Evolutionary conservation across 2,888 invertebrate genomes (phyloP).

Genomic region (Dynastes tityus): DNA sequence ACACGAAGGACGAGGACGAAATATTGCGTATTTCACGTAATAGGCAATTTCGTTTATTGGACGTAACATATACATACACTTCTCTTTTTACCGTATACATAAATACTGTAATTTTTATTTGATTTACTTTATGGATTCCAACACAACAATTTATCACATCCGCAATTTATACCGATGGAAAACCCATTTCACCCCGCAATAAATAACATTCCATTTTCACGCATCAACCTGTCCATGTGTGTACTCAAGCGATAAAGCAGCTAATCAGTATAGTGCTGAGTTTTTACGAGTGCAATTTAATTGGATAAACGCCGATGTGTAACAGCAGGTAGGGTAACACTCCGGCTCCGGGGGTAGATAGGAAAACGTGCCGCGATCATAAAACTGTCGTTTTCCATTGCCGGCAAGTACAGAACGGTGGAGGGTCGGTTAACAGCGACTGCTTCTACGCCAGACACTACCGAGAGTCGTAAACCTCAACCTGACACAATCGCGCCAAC

Average conservation of each 20-base stretch:
- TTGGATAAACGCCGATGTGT: slow-evolving; percentile 56
- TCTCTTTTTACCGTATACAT: too few relatives aligned
- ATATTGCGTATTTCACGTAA: too few relatives aligned
- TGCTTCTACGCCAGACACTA: slow-evolving; percentile 43
- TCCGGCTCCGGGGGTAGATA: slow-evolving; percentile 34
- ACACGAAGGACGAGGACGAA: too few relatives aligned
- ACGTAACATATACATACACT: too few relatives aligned
- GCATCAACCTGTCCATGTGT: neutral
- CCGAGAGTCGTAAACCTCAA: slow-evolving; percentile 36
- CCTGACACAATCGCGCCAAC: slow-evolving; percentile 36
- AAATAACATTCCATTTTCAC: too few relatives aligned
- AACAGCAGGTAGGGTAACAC: slow-evolving; percentile 54
- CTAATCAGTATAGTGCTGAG: slow-evolving; percentile 58
- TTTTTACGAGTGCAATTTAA: slow-evolving; percentile 57
- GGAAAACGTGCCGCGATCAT: slow-evolving; percentile 54
- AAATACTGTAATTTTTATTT: too few relatives aligned
- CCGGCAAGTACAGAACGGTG: slow-evolving; percentile 10
- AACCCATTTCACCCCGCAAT: too few relatives aligned
- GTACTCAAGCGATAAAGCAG: slow-evolving; percentile 57
- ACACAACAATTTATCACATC: too few relatives aligned
- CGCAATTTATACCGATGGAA: too few relatives aligned
- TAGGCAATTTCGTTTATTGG: too few relatives aligned
- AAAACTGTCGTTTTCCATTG: slow-evolving; percentile 58
- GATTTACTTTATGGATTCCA: too few relatives aligned
- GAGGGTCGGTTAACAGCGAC: slow-evolving; percentile 40